Evolutionary conservation across 1,140 invertebrate species (phyloP).

Genomic region (Euwallacea similis): DNA sequence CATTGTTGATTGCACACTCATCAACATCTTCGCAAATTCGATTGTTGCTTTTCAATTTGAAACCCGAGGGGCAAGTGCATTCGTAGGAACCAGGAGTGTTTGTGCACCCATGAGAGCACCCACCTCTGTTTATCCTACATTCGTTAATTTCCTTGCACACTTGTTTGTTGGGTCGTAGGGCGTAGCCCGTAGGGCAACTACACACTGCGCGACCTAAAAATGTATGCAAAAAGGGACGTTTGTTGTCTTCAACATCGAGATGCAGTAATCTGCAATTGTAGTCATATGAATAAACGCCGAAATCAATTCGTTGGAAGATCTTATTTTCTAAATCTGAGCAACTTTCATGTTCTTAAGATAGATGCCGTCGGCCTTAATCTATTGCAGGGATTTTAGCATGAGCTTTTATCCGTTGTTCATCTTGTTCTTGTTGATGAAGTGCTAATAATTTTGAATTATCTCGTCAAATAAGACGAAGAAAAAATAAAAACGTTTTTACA

Average conservation of each 20-base stretch:
- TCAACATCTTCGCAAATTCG: slow-evolving; percentile 64
- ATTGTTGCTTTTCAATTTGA: slow-evolving; percentile 54
- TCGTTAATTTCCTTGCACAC: slow-evolving; percentile 68
- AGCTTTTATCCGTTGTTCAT: too few relatives aligned
- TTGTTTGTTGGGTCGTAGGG: slow-evolving; percentile 54
- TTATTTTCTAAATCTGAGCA: too few relatives aligned
- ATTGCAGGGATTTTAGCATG: too few relatives aligned
- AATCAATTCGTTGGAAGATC: too few relatives aligned
- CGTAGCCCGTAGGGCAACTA: slow-evolving; percentile 60
- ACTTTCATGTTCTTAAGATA: background rate
- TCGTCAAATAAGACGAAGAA: too few relatives aligned
- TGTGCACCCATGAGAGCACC: slow-evolving; percentile 67
- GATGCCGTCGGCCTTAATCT: too few relatives aligned
- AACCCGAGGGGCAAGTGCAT: slow-evolving; percentile 61
- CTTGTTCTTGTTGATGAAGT: too few relatives aligned
- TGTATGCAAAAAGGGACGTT: too few relatives aligned
- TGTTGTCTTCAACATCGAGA: too few relatives aligned
- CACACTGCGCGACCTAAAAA: slow-evolving; percentile 55
- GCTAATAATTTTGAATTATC: too few relatives aligned
- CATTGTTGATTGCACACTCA: slow-evolving; percentile 61
- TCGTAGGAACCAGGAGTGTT: slow-evolving; percentile 65
- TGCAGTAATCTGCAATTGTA: background rate
- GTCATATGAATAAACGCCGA: background rate
- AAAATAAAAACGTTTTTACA: too few relatives aligned
- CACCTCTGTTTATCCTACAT: slow-evolving; percentile 66